Conservation (phyloP, 35 echinoderm and acorn worm species). For the Amphiura filiformis region DNA sequence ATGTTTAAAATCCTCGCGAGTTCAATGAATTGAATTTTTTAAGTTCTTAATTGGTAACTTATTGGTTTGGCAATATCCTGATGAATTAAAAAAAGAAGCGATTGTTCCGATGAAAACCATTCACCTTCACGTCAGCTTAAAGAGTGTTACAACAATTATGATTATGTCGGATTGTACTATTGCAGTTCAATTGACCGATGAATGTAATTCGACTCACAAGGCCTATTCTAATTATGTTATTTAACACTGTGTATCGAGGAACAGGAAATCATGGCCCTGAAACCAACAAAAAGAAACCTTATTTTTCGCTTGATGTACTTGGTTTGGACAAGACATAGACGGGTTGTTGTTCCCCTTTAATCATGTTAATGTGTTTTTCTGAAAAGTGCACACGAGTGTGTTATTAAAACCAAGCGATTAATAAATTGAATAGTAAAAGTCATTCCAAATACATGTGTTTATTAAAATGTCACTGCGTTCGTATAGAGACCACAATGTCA, state of each 20-base stretch:
- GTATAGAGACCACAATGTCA: not conserved
- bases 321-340: not conserved
- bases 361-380: not conserved
- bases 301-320: conserved; percentile 7
- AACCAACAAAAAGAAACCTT: not conserved
- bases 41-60: not conserved
- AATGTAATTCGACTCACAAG: not conserved
- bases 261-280: not conserved
- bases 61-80: not conserved
- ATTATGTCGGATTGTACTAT: conserved; percentile 9
- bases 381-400: not conserved
- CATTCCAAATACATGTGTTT: not conserved
- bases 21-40: not conserved
- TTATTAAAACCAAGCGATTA: not conserved
- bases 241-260: not conserved
- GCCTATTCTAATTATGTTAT: not conserved
- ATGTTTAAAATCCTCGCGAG: not conserved
- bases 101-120: not conserved
- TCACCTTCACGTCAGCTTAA: not conserved
- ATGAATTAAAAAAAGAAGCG: no score
- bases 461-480: not conserved
- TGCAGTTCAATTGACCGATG: conserved; percentile 2
- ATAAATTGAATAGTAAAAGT: conserved; percentile 6
- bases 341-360: not conserved
- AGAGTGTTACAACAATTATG: conserved; percentile 9